Conservation (phyloP, 37 sponge, comb jelly and placozoan genomes). For the Agelas oroides region DNA sequence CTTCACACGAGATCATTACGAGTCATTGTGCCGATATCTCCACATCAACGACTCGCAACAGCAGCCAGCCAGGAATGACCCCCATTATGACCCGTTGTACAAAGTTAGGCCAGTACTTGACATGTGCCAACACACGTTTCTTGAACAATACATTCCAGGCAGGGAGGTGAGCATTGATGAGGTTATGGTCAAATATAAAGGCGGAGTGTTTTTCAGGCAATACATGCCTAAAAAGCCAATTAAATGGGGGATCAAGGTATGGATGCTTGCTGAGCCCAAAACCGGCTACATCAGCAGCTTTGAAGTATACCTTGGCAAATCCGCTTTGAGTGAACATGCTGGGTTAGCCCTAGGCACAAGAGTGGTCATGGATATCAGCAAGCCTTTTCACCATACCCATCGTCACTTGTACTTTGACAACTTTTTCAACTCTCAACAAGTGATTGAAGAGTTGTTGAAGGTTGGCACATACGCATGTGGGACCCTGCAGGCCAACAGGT, state of each 20-base stretch:
- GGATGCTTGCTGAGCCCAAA: neutral
- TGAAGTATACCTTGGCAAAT: neutral
- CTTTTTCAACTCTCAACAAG: too few relatives aligned
- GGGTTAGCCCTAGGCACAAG: too few relatives aligned
- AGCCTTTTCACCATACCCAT: too few relatives aligned
- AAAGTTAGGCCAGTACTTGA: constrained; percentile 2
- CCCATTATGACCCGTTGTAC: neutral
- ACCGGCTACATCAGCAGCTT: constrained; percentile 2
- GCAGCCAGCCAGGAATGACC: too few relatives aligned
- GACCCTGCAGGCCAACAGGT: too few relatives aligned
- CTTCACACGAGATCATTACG: too few relatives aligned
- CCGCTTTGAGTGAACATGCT: neutral
- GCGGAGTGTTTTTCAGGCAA: neutral
- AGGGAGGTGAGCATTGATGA: neutral
- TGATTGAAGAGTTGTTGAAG: too few relatives aligned
- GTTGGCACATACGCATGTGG: too few relatives aligned
- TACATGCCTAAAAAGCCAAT: constrained; percentile 8
- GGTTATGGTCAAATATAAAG: neutral
- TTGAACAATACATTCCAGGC: neutral
- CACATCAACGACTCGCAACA: too few relatives aligned
- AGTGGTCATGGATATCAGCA: too few relatives aligned
- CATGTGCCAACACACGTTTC: neutral
- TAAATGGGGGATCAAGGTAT: constrained; percentile 33
- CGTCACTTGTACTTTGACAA: too few relatives aligned
- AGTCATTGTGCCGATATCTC: too few relatives aligned